Base-by-base conservation (phyloP, 2,888 invertebrate genomes). In the Drosophila suboccidentalis region DNA sequence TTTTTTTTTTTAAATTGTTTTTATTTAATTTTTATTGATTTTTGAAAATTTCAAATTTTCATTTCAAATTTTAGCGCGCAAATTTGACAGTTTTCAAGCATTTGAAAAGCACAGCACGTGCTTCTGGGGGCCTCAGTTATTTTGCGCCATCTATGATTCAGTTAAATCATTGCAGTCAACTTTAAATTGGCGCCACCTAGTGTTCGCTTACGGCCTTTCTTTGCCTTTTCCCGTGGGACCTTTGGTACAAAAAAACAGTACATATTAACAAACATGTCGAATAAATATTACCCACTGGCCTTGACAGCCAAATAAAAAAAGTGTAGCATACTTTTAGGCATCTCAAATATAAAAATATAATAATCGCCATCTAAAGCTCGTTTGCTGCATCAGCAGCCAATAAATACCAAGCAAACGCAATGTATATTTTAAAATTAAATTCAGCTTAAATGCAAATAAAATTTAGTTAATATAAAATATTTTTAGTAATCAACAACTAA, bases 251-350 rank as follows among this genome's bases (percentile, higher is more conserved):
- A 19, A 19, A 19, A 19, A 19, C 19, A 19, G 19, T 19, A 19
- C 19, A 19, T 19, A 19, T 19, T 19, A 2, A 19, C 19, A 19
- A 19, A 19, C 19, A 19, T 1, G 1, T 19, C 19, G 19, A 19
- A 19, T 19, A 19, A 19, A 19, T 19, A 19, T 19, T 2, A 19
- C 19, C 19, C 19, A 19, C 19, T 19, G 19, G 19, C 2, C 2
- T 19, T 26, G 5, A 26, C 26, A 26, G 5, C 4, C 4, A 26
- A 26, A 26, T 4, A 26, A 38, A 38, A 38, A 38, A 17, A 51
- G 9, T n/a, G 9, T 39, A 50, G 75, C 80, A 75, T 68, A 11
- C 69, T 68, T 54, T 79, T 19, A 64, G 75, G 75, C 47, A 0
- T 19, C 13, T 0, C 0, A 0, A 22, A 9, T 36, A 39, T 9